Conservation (phyloP, 1,140 invertebrate genomes). For the Amyelois transitella region DNA sequence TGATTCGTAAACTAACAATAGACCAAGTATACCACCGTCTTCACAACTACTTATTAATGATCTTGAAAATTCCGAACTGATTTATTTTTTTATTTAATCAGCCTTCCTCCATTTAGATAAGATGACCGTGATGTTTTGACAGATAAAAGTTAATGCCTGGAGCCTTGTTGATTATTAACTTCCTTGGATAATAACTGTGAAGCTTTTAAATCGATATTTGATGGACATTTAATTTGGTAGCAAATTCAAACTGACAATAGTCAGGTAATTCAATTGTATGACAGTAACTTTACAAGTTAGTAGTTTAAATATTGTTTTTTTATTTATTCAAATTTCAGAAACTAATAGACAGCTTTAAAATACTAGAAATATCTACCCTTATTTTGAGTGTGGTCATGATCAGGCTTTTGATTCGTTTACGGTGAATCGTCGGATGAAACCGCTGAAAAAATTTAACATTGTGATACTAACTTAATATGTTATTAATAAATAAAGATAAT, state of each 20-base stretch:
- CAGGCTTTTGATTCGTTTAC: too few relatives aligned
- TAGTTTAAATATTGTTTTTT: too few relatives aligned
- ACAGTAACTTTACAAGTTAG: neutral
- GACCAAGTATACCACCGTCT: slow-evolving; percentile 2
- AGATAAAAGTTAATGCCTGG: neutral
- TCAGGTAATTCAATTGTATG: neutral
- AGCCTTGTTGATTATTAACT: neutral
- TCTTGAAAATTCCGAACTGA: neutral
- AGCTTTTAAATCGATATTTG: neutral
- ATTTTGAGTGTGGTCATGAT: too few relatives aligned
- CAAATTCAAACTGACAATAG: neutral
- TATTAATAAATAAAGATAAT: too few relatives aligned
- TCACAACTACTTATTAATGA: neutral
- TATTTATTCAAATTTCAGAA: too few relatives aligned
- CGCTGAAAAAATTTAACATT: too few relatives aligned
- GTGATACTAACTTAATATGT: too few relatives aligned
- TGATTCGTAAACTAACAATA: slow-evolving; percentile 61
- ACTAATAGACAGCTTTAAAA: too few relatives aligned
- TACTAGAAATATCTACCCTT: too few relatives aligned
- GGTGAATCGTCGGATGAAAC: too few relatives aligned
- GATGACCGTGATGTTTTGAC: neutral
- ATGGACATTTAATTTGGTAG: neutral
- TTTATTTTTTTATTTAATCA: neutral
- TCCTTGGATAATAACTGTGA: neutral
- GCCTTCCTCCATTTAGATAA: neutral